Conservation (phyloP, 2,113 vertebrate species). For the Aphelocoma coerulescens region DNA sequence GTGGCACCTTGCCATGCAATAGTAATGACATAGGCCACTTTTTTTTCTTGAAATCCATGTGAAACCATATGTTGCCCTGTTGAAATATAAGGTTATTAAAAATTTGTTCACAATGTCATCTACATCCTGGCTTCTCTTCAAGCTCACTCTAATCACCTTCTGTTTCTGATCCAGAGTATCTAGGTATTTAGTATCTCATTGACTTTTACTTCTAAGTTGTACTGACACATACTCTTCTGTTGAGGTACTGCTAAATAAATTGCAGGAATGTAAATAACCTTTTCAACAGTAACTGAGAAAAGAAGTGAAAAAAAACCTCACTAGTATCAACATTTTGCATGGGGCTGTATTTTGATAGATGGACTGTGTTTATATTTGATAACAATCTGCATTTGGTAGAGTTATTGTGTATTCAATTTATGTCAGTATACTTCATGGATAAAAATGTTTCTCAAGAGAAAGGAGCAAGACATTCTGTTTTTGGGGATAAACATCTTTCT, state of each 20-base stretch:
- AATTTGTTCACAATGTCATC: background rate
- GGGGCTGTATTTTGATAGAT: background rate
- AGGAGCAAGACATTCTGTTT: background rate
- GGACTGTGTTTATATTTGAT: background rate
- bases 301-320: background rate
- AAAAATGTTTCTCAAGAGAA: background rate
- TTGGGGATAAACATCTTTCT: background rate
- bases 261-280: background rate
- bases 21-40: background rate
- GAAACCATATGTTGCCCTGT: background rate
- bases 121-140: background rate
- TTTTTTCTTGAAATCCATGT: background rate
- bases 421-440: background rate
- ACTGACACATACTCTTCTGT: background rate
- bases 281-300: background rate
- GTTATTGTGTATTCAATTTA: background rate
- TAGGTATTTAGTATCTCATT: background rate
- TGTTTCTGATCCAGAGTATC: background rate
- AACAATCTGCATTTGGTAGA: background rate
- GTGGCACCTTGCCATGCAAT: background rate
- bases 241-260: background rate
- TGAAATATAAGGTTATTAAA: background rate
- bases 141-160: background rate
- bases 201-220: background rate
- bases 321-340: background rate